Base-by-base conservation (phyloP, 1,140 invertebrate genomes). In the Achroia grisella region DNA sequence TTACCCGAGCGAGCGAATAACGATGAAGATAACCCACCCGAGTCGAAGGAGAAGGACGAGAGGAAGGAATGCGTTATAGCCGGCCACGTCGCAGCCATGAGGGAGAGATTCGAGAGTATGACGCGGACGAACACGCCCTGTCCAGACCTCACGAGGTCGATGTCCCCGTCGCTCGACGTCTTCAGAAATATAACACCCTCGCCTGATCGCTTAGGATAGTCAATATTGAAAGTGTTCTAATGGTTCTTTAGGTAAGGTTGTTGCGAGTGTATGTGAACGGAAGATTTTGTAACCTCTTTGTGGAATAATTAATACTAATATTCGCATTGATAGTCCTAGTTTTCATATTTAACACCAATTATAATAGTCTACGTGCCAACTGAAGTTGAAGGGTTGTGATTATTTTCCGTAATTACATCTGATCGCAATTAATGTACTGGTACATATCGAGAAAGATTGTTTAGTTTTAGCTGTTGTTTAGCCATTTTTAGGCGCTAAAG, bases 71-170 rank as follows among this genome's bases (percentile, higher is more conserved):
- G 65, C 27, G 74, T 77, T 32, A 69, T 77, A 45, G 77, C 86
- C 1, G 86, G 86, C 6, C 86, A 87, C 59, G 86, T 87, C 49
- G 86, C 86, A 0, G 86, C 86, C 8, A 86, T 87, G 86, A 48
- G 83, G 10, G 83, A 86, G 33, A 59, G 76, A 8, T 87, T 86
- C 55, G 86, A 87, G 53, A 86, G 76, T 28, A 81, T 87, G 72
- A 87, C 83, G 12, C 62, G 80, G 9, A 62, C 76, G 9, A 79
- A 72, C 54, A 80, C 78, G 41, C 80, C 80, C n/a, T 79, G 77
- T 14, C 74, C 80, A 0, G 80, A 81, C 44, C 42, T 72, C 8
- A 49, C 55, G 41, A 49, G 77, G 6, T 71, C 74, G 0, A 32
- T 47, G 28, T 76, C 77, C 28, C 80, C 79, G 8, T 71, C 72